These are phyloP conservation scores for Ochotona princeps DNA, from an alignment of 2,113 vertebrate species.

Conservation along the genomic window DNA sequence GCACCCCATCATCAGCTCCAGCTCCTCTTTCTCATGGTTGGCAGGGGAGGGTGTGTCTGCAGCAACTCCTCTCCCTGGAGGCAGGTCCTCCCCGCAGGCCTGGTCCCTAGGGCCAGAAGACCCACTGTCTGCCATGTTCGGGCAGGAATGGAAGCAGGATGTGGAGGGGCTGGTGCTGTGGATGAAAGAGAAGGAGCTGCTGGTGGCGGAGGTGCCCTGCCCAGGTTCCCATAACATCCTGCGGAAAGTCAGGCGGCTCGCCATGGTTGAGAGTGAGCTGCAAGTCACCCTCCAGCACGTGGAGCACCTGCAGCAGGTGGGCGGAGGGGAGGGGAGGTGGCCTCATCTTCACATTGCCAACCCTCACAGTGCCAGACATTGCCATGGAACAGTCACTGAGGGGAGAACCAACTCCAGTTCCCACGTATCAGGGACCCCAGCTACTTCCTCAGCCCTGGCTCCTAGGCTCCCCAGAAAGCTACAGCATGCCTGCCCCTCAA, in stretches of 20 bases:
- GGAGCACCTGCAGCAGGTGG: slow-evolving; percentile 81
- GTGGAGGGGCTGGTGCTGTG: slow-evolving; percentile 90
- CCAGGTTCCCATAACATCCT: slow-evolving; percentile 88
- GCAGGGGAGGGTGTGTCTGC: too few species aligned
- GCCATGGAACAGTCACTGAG: neutral
- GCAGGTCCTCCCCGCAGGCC: neutral
- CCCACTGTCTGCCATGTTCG: neutral
- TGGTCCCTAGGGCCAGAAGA: neutral
- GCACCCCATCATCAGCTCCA: neutral
- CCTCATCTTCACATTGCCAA: neutral
- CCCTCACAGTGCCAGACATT: accelerated
- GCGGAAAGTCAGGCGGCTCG: slow-evolving; percentile 89
- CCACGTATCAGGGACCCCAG: neutral
- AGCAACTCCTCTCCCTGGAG: neutral
- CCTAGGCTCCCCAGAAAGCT: neutral
- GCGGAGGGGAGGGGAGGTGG: neutral
- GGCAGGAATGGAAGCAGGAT: slow-evolving; percentile 91
- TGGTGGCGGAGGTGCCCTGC: slow-evolving; percentile 89
- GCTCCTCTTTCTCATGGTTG: neutral
- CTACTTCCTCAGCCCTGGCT: neutral
- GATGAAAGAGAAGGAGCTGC: slow-evolving; percentile 93
- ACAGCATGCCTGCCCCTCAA: neutral
- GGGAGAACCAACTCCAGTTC: neutral
- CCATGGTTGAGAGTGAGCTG: slow-evolving; percentile 90
- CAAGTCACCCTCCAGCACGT: slow-evolving; percentile 88